phyloP scores from a whole-genome alignment of 2,797 vertebrate species.

The Eospalax fontanierii region DNA sequence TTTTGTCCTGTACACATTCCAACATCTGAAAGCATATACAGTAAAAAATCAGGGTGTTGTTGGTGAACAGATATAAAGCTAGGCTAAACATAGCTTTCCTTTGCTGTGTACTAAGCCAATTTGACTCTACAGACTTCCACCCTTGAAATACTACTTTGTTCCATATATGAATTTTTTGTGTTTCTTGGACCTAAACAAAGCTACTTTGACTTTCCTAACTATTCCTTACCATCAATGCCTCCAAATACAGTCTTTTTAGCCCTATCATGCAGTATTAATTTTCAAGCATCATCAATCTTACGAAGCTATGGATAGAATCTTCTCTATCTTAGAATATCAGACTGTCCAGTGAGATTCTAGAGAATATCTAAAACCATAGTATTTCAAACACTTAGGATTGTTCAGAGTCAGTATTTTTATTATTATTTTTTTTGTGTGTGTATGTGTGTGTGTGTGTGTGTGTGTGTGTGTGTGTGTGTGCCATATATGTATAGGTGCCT shows the following conservation, averaged over 20 bases:
- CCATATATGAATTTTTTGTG: background rate
- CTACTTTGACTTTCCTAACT: background rate
- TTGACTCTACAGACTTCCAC: background rate
- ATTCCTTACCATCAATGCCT: background rate
- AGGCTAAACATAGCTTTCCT: background rate
- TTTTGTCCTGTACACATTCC: background rate
- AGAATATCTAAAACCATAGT: background rate
- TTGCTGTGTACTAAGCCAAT: background rate
- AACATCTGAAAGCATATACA: background rate
- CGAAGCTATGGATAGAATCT: background rate
- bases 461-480: background rate
- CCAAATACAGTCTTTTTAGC: background rate
- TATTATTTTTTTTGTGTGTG: no score
- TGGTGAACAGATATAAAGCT: background rate
- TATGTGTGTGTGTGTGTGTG: no score
- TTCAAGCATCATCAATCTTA: background rate
- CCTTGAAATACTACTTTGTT: background rate
- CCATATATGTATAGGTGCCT: background rate
- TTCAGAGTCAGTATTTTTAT: background rate
- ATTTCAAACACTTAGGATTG: background rate
- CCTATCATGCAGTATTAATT: background rate
- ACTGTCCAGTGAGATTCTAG: background rate
- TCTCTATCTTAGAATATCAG: background rate
- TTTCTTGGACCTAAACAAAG: background rate
- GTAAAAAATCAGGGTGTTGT: background rate